phyloP scores from a whole-genome alignment of 2,113 vertebrate genomes.

The Channa maculata region DNA sequence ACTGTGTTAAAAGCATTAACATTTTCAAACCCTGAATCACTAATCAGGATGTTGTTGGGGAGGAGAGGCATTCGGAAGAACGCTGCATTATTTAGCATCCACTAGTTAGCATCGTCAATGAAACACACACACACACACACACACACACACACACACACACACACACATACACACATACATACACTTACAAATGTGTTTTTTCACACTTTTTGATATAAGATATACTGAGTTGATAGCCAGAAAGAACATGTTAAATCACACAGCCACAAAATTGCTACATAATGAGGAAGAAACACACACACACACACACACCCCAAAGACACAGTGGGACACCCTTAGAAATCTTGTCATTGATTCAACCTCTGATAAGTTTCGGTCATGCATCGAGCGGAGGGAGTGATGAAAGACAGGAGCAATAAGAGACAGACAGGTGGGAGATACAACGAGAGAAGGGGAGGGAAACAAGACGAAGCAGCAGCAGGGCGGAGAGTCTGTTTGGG shows the following conservation, averaged over 20 bases:
- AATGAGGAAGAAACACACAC: slow-evolving; percentile 47
- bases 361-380: slow-evolving; percentile 66
- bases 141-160: slow-evolving; percentile 31
- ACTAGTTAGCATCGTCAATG: slow-evolving; percentile 63
- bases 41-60: slow-evolving; percentile 75
- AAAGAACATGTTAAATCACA: slow-evolving; percentile 39
- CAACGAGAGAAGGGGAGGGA: slow-evolving; percentile 35
- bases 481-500: slow-evolving; percentile 58
- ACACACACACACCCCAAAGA: slow-evolving; percentile 17
- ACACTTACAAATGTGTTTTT: slow-evolving; percentile 29
- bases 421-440: slow-evolving; percentile 71
- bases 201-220: slow-evolving; percentile 51
- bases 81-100: slow-evolving; percentile 76
- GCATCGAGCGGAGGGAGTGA: slow-evolving; percentile 58
- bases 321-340: slow-evolving; percentile 17
- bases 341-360: slow-evolving; percentile 64
- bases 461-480: slow-evolving; percentile 54
- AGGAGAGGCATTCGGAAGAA: slow-evolving; percentile 70
- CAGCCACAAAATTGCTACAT: slow-evolving; percentile 37
- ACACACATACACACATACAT: not conserved
- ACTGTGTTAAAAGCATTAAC: slow-evolving; percentile 79
- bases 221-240: slow-evolving; percentile 35
- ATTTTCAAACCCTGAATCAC: slow-evolving; percentile 76
- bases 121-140: slow-evolving; percentile 19
- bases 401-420: slow-evolving; percentile 76